Base-by-base conservation (phyloP, 1,140 invertebrate genomes). In the Tribolium madens region DNA sequence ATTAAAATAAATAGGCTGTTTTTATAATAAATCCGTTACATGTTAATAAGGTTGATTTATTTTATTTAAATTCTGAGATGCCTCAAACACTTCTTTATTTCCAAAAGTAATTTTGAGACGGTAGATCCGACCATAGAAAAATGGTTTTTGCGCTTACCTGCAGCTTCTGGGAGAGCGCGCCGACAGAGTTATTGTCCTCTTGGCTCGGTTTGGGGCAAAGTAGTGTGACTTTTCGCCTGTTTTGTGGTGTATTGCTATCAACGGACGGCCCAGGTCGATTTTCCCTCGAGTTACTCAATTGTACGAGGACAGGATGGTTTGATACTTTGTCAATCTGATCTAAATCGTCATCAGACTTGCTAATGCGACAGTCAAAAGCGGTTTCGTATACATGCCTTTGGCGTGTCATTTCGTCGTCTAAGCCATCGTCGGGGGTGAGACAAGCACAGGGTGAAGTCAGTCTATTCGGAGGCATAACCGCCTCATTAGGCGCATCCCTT, bases 341-440 rank as follows among this genome's bases (percentile, higher is more conserved):
- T 57, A 95, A 88, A 82, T 95, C 93, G 84, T 95, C 93, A 81
- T 94, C 93, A 6, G 92, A 94, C 48, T 92, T 91, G 81, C 90
- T 92, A 83, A 95, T 91, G 84, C 94, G 94, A 84, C 93, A 95
- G 85, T 96, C 95, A 86, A 96, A 96, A 46, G 95, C 95, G 36
- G 95, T 96, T 86, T 96, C 95, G 84, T 96, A 96, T 26, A 95
- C 89, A 84, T 93, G 93, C 80, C 93, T 89, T 81, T 92, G 90
- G 83, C 89, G 90, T 80, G 90, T 88, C 92, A 92, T 92, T 83
- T 89, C 87, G 85, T 87, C 88, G 42, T 87, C 81, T 83, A 85
- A 70, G 72, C 79, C 79, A 79, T 83, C 78, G 4, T 83, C 53
- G n/a, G 12, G 71, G 15, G 31, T 77, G 83, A 74, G 85, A 86